Evolutionary conservation across 2,888 invertebrate genomes (phyloP).

Genomic region (Eilema depressum): DNA sequence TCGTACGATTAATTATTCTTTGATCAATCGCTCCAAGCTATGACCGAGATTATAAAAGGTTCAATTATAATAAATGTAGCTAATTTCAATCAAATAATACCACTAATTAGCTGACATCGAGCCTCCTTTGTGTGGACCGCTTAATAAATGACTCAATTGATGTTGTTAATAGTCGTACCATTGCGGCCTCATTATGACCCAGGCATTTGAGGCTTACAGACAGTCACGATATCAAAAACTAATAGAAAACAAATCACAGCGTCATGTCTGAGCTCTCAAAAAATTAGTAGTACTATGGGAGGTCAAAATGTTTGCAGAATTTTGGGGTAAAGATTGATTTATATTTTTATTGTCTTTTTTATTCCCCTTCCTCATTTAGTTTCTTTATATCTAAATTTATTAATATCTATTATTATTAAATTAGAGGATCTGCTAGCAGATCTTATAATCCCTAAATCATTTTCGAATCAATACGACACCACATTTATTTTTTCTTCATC

Average conservation of each 20-base stretch:
- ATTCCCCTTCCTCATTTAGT: no score
- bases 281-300: not conserved
- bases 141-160: slow-evolving; percentile 83
- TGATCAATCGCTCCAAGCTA: slow-evolving; percentile 72
- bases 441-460: no score
- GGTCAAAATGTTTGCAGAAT: not conserved
- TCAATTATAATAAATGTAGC: slow-evolving; percentile 82
- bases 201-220: slow-evolving; percentile 60
- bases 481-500: no score
- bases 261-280: not conserved
- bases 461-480: no score
- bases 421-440: no score
- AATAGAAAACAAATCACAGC: slow-evolving; percentile 40
- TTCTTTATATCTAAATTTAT: no score
- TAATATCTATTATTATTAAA: no score
- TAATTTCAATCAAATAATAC: slow-evolving; percentile 86
- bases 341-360: no score
- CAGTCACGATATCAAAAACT: slow-evolving; percentile 65
- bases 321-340: no score
- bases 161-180: slow-evolving; percentile 77
- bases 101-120: slow-evolving; percentile 83
- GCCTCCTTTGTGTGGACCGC: slow-evolving; percentile 78
- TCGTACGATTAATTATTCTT: slow-evolving; percentile 74
- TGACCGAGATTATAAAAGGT: slow-evolving; percentile 73
- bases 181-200: slow-evolving; percentile 65